phyloP scores from a whole-genome alignment of 2,797 vertebrate species.

The Enteromius anoplus region DNA sequence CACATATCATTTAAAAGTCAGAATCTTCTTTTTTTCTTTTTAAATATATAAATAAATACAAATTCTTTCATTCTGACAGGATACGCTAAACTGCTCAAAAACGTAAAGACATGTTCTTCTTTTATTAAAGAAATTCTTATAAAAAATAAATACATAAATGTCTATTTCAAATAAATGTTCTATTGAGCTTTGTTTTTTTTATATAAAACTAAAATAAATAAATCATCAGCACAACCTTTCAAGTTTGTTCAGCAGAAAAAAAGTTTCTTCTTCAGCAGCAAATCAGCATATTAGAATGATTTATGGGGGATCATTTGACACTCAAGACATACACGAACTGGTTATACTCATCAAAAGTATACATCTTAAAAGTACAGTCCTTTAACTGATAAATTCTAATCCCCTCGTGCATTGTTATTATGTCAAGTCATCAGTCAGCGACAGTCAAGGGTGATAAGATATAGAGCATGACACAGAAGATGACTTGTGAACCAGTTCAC shows the following conservation, averaged over 20 bases:
- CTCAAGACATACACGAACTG: background rate
- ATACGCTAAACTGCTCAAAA: background rate
- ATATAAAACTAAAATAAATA: background rate
- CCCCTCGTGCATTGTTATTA: background rate
- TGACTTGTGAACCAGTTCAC: slow-evolving; percentile 1
- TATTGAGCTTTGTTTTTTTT: background rate
- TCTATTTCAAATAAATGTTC: background rate
- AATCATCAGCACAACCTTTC: background rate
- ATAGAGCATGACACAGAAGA: background rate
- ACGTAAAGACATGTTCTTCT: background rate
- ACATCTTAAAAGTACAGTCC: background rate
- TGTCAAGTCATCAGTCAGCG: slow-evolving; percentile 2
- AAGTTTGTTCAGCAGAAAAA: background rate
- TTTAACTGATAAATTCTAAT: background rate
- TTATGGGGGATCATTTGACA: background rate
- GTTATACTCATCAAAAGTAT: background rate
- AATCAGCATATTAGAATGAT: background rate
- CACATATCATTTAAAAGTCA: background rate
- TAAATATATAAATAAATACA: background rate
- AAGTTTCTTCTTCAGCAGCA: background rate
- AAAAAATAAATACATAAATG: too few species aligned
- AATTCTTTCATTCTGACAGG: background rate
- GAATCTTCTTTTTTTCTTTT: too few species aligned
- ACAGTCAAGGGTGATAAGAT: background rate
- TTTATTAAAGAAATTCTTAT: background rate